Evolutionary conservation across 1,140 invertebrate genomes (phyloP).

Genomic region (Penaeus chinensis): DNA sequence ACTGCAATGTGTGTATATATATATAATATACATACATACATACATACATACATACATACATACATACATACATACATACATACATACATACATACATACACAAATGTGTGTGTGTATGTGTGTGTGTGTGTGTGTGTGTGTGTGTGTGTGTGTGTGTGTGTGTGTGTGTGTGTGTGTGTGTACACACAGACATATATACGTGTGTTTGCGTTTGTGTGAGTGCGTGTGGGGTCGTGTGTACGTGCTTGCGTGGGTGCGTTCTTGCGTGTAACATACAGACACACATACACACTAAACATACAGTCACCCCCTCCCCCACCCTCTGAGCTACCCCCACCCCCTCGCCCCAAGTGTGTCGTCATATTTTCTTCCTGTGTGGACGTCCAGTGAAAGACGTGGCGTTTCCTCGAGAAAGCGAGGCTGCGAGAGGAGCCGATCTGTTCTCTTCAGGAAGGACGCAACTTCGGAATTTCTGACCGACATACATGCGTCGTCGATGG

Average conservation of each 20-base stretch:
- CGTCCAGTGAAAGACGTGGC: not conserved
- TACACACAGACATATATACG: too few relatives aligned
- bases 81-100: too few relatives aligned
- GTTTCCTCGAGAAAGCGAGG: not conserved
- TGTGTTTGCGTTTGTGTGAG: not conserved
- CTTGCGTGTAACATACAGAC: not conserved
- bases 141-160: not conserved
- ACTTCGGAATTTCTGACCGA: too few relatives aligned
- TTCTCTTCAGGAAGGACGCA: too few relatives aligned
- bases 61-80: too few relatives aligned
- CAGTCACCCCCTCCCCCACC: not conserved
- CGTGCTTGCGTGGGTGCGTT: not conserved
- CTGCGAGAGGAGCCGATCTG: not conserved
- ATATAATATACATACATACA: too few relatives aligned
- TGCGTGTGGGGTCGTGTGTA: not conserved
- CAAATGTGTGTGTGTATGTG: too few relatives aligned
- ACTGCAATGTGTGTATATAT: not conserved
- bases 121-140: too few relatives aligned
- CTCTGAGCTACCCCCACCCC: not conserved
- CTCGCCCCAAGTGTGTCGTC: not conserved
- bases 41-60: too few relatives aligned
- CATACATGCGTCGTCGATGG: too few relatives aligned
- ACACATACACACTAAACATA: not conserved
- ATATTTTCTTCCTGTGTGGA: not conserved
- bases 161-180: not conserved